Percentiles rank a stretch among this genome's conserved stretches.
phyloP scores from a whole-genome alignment of 2,888 invertebrate species.

The Sepiola atlantica region DNA sequence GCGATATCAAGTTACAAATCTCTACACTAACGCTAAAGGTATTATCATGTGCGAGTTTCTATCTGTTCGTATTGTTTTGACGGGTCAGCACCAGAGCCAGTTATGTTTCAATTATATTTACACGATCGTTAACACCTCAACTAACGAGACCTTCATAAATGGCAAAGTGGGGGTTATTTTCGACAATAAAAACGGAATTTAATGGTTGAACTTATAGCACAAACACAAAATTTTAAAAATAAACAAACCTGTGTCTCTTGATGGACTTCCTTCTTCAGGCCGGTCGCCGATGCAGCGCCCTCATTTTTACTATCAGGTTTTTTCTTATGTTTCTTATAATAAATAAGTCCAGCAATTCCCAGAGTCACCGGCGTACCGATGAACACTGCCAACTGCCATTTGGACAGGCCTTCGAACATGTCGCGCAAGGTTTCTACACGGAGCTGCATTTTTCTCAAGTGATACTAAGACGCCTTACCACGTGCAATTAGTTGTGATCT shows the following conservation, averaged over 20 bases:
- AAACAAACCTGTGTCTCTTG: background rate
- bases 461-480: background rate
- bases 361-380: conserved; percentile 88
- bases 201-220: background rate
- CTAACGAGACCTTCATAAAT: background rate
- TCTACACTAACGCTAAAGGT: no score
- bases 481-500: background rate
- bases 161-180: background rate
- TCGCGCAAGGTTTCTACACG: conserved; percentile 10
- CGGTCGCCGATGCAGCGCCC: background rate
- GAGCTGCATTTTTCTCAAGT: background rate
- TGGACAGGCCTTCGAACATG: conserved; percentile 72
- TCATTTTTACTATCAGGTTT: conserved; percentile 41
- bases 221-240: background rate
- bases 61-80: background rate
- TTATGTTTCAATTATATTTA: background rate
- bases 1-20: no score
- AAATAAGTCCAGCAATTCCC: conserved; percentile 85
- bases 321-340: conserved; percentile 76
- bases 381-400: conserved; percentile 90
- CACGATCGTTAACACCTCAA: background rate
- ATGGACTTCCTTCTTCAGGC: background rate
- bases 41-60: no score
- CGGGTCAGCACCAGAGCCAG: background rate
- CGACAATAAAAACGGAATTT: background rate